These are phyloP conservation scores for Heliconius himera DNA, from an alignment of 1,140 invertebrate species.

Conservation along the genomic window DNA sequence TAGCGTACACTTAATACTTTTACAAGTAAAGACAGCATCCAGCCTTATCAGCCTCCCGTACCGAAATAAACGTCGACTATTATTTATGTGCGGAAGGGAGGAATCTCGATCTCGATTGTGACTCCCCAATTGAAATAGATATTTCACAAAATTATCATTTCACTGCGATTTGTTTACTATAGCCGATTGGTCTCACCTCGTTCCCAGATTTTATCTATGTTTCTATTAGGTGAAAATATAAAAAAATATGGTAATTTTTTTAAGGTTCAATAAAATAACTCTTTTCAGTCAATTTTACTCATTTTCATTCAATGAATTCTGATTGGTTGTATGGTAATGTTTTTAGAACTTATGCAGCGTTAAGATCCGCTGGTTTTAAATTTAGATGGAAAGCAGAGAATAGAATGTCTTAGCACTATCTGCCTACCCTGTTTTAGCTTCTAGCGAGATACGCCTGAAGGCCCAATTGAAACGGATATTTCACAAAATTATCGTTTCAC, in stretches of 20 bases:
- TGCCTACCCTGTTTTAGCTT: too few species aligned
- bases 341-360: too few species aligned
- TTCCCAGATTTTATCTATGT: slow-evolving; percentile 26
- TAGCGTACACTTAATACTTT: slow-evolving; percentile 21
- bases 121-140: slow-evolving; percentile 63
- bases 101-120: slow-evolving; percentile 53
- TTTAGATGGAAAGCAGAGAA: too few species aligned
- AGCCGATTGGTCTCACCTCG: slow-evolving; percentile 50
- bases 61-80: slow-evolving; percentile 70
- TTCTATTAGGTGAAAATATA: background rate
- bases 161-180: slow-evolving; percentile 61
- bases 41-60: slow-evolving; percentile 69
- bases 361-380: too few species aligned
- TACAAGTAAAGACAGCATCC: slow-evolving; percentile 27
- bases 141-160: slow-evolving; percentile 68
- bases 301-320: too few species aligned
- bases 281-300: too few species aligned
- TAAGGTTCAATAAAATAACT: background rate
- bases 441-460: too few species aligned
- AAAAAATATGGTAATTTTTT: background rate
- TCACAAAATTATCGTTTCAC: slow-evolving; percentile 64
- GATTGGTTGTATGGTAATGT: too few species aligned
- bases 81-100: slow-evolving; percentile 72
- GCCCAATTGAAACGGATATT: slow-evolving; percentile 63
- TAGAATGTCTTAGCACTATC: too few species aligned